phyloP scores from a whole-genome alignment of 2,113 vertebrate species.

The Haemorhous mexicanus region DNA sequence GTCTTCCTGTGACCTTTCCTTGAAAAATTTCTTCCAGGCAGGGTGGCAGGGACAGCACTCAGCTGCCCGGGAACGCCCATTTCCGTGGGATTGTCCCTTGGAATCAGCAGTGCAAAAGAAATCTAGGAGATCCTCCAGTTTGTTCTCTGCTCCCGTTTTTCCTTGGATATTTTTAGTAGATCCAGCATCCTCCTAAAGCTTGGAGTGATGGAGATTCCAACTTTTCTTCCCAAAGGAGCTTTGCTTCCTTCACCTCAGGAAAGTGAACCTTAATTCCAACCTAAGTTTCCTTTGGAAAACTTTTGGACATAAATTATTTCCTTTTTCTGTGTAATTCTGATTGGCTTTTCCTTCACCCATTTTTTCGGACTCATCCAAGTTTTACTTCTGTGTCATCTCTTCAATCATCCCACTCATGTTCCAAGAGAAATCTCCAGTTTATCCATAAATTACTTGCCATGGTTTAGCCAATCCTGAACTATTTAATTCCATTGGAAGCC shows the following conservation, averaged over 20 bases:
- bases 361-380: background rate
- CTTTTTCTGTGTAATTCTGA: background rate
- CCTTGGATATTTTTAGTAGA: background rate
- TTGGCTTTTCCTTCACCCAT: background rate
- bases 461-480: background rate
- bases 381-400: background rate
- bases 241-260: background rate
- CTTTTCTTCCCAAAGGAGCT: background rate
- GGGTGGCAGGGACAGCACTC: background rate
- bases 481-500: background rate
- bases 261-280: background rate
- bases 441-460: background rate
- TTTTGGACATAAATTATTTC: background rate
- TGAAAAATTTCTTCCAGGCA: background rate
- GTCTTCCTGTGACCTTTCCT: background rate
- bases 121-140: background rate
- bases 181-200: background rate
- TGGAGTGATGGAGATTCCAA: background rate
- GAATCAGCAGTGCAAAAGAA: background rate
- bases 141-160: background rate
- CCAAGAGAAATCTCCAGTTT: background rate
- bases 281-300: background rate
- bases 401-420: background rate
- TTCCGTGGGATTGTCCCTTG: fast-evolving
- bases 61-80: fast-evolving